Conservation (phyloP, 2,113 vertebrate species). For the Rallus limicola region DNA sequence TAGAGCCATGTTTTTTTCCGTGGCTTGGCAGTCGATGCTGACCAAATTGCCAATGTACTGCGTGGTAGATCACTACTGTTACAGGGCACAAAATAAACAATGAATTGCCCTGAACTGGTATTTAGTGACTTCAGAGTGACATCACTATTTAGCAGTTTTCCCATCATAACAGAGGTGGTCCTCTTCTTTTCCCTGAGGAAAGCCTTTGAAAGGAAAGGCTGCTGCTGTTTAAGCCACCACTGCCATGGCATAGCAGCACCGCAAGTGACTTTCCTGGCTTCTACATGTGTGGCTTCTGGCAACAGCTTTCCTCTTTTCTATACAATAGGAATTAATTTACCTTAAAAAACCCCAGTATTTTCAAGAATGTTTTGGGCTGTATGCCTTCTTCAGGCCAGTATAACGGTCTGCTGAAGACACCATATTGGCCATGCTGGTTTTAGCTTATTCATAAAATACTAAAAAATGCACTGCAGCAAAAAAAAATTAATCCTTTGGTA, state of each 20-base stretch:
- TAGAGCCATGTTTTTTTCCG: conserved; percentile 79
- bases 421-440: not conserved
- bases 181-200: too few relatives aligned
- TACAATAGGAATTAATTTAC: not conserved
- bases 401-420: not conserved
- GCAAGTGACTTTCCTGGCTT: not conserved
- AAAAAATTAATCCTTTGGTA: not conserved
- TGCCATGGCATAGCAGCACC: not conserved
- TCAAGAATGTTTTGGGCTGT: not conserved
- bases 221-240: not conserved
- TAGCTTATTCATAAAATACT: not conserved
- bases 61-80: not conserved
- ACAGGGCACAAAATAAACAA: not conserved
- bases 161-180: not conserved
- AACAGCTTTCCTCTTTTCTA: not conserved
- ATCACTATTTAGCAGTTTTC: not conserved
- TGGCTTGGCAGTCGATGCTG: conserved; percentile 82
- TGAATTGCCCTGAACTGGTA: not conserved
- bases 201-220: too few relatives aligned
- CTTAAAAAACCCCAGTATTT: fast-evolving
- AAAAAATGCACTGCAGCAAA: not conserved
- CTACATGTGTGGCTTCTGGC: fast-evolving
- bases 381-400: not conserved
- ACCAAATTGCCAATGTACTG: not conserved
- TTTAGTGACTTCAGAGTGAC: not conserved